phyloP scores from a whole-genome alignment of 2,797 vertebrate genomes.

The Astyanax mexicanus region DNA sequence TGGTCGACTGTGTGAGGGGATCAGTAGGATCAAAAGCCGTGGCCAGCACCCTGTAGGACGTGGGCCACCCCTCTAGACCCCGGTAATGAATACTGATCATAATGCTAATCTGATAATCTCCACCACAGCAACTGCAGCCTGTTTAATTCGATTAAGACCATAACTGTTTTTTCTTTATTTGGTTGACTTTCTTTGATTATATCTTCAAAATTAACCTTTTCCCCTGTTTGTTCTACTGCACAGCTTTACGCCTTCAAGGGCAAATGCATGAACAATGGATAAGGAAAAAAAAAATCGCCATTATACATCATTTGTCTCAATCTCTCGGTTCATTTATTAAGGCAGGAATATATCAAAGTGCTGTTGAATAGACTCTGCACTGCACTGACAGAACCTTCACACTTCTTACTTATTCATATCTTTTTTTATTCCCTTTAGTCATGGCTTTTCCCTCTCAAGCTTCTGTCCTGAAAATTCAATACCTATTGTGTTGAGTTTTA shows the following conservation, averaged over 20 bases:
- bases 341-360: background rate
- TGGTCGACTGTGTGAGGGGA: constrained; percentile 40
- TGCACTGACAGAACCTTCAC: background rate
- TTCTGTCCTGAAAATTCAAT: background rate
- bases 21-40: constrained; percentile 55
- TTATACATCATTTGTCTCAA: background rate
- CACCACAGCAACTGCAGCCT: constrained; percentile 32
- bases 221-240: background rate
- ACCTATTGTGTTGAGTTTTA: constrained; percentile 11
- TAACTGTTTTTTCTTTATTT: constrained; percentile 13
- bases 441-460: background rate
- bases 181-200: constrained; percentile 20
- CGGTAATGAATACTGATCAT: constrained; percentile 50
- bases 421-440: background rate
- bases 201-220: constrained; percentile 18
- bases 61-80: constrained; percentile 46
- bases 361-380: background rate
- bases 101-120: constrained; percentile 50
- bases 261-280: background rate
- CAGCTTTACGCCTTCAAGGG: constrained; percentile 15
- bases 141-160: constrained; percentile 46
- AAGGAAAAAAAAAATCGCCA: no score
- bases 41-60: constrained; percentile 44
- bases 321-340: background rate
- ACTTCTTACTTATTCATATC: background rate